A percentile compares a stretch with the other conserved stretches of the same genome.
phyloP scores from a whole-genome alignment of 2,888 invertebrate species.

The Amiota mariae region DNA sequence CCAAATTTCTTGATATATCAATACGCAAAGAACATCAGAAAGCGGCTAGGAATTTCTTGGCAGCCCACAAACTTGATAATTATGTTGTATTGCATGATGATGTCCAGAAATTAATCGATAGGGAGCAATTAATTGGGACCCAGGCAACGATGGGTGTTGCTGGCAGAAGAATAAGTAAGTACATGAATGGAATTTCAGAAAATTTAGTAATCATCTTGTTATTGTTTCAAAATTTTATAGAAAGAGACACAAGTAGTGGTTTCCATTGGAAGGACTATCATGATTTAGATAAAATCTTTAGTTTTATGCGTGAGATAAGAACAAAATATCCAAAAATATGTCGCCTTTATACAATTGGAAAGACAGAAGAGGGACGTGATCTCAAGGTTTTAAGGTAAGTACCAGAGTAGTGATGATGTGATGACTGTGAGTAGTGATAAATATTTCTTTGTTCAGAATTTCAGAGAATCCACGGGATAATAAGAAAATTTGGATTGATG shows the following conservation, averaged over 20 bases:
- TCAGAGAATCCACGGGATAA: constrained; percentile 79
- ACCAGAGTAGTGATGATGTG: too few species aligned
- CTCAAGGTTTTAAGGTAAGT: constrained; percentile 78
- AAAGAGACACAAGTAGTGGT: constrained; percentile 62
- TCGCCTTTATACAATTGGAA: constrained; percentile 82
- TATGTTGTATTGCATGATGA: constrained; percentile 82
- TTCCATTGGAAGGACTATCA: constrained; percentile 87
- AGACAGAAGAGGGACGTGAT: constrained; percentile 82
- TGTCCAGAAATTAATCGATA: constrained; percentile 84
- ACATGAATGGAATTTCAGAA: constrained; percentile 32
- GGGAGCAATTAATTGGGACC: constrained; percentile 77
- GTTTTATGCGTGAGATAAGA: constrained; percentile 82
- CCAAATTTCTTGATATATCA: constrained; percentile 78
- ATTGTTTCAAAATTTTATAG: constrained; percentile 39
- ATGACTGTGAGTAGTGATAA: too few species aligned
- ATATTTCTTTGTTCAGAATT: constrained; percentile 73
- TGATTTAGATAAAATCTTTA: constrained; percentile 79
- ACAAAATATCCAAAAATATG: constrained; percentile 81
- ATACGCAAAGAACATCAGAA: constrained; percentile 78
- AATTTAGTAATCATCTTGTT: neutral
- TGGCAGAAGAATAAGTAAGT: constrained; percentile 73
- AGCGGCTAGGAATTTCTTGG: constrained; percentile 79
- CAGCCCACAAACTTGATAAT: constrained; percentile 77
- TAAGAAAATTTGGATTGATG: constrained; percentile 83
- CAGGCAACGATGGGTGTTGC: constrained; percentile 73